phyloP scores from a whole-genome alignment of 2,888 invertebrate genomes.

The Agrotis segetum region DNA sequence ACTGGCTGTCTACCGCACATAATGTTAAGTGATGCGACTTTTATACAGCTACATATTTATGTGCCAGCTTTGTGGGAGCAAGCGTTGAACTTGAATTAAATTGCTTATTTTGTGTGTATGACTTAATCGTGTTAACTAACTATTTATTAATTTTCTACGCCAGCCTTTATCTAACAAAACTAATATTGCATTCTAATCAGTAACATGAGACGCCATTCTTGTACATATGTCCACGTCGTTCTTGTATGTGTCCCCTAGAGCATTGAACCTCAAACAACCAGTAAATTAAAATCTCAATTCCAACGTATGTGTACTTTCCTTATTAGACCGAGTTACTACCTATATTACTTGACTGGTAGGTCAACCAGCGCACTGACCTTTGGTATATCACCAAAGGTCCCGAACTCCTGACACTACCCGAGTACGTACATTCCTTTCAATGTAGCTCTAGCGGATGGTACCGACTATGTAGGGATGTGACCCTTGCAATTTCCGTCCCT shows the following conservation, averaged over 20 bases:
- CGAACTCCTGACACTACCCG: slow-evolving; percentile 30
- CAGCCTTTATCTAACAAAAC: slow-evolving; percentile 60
- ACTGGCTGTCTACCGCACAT: neutral
- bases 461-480: slow-evolving; percentile 54
- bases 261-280: slow-evolving; percentile 57
- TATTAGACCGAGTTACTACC: slow-evolving; percentile 60
- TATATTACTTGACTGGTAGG: slow-evolving; percentile 50
- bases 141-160: slow-evolving; percentile 61
- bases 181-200: slow-evolving; percentile 62
- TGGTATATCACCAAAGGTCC: slow-evolving; percentile 47
- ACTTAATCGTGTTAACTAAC: slow-evolving; percentile 25
- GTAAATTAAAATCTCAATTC: slow-evolving; percentile 57
- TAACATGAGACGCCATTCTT: slow-evolving; percentile 50
- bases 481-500: slow-evolving; percentile 70
- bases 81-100: neutral
- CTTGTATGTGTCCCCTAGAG: slow-evolving; percentile 57
- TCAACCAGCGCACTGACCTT: slow-evolving; percentile 42
- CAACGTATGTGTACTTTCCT: slow-evolving; percentile 56
- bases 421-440: slow-evolving; percentile 24
- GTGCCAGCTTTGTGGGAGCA: neutral
- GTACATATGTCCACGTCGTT: slow-evolving; percentile 46
- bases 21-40: neutral
- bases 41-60: neutral
- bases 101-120: neutral
- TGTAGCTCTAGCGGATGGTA: slow-evolving; percentile 53